Evolutionary conservation across 1,140 invertebrate genomes (phyloP), one percentile per base, ranked within the genome.

Genomic region (Orius insidiosus): DNA sequence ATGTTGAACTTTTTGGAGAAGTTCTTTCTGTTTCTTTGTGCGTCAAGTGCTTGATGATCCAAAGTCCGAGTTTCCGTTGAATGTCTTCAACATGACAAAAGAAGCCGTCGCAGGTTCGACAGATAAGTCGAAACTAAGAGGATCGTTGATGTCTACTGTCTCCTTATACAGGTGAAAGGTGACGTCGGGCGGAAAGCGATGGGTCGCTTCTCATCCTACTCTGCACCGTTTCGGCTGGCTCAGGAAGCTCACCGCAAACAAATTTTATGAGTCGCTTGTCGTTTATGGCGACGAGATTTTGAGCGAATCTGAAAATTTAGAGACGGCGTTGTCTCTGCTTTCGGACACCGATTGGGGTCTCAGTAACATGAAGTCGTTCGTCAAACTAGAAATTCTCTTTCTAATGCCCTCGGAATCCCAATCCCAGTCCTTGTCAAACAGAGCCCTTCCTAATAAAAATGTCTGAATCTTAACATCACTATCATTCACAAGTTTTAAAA

Each of bases 261-360:
- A 80, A 45, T 62, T 88, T 6, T 94, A 88, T 60, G 88, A 90
- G 67, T 76, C 85, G 10, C 65, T 93, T 33, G 72, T 86, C 40
- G 45, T 58, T 4, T 55, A 53, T 35, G 48, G 58, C 14, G 61
- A 62, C 15, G 59, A 63, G 30, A 55, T 63, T 53, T 71, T 72
- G 37, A 64, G 83, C 41, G 68, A 76, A 1, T 72, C 76, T 44
- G 72, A 81, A 8, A 74, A 78, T 58, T 60, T 86, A 40, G 73
- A 82, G 38, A 69, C 76, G 59, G 71, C 81, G 5, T 72, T 89
- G 60, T 66, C 68, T 2, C 59, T 85, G 35, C 68, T 96, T 2
- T 85, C 83, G 53, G 81, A 81, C 39, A 87, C 84, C 0, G 75
- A 87, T 57, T 96, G 89, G 87, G 75, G 84, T 46, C 74, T 82